Conservation (phyloP, 2,797 vertebrate species). For the Schizothorax lantsangensis region DNA sequence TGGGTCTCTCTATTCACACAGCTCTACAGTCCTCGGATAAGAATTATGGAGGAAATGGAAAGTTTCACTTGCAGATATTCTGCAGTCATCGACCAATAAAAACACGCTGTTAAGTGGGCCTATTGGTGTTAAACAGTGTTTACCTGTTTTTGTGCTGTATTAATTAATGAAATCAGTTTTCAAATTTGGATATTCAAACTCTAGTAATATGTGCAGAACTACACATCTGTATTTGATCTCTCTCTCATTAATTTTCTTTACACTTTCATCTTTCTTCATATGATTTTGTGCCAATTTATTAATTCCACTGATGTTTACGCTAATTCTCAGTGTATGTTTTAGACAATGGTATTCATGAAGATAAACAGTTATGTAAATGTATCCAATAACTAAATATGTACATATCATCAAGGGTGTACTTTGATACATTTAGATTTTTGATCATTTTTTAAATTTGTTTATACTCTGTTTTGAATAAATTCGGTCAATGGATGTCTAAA, state of each 20-base stretch:
- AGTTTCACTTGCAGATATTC: not conserved
- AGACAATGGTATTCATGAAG: not conserved
- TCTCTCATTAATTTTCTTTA: not conserved
- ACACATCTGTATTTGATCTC: not conserved
- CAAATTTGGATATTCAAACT: not conserved
- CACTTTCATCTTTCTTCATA: not conserved
- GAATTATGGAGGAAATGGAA: not conserved
- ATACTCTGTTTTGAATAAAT: conserved; percentile 29
- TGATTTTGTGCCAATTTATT: not conserved
- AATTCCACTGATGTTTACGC: not conserved
- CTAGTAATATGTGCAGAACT: not conserved
- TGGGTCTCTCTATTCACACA: not conserved
- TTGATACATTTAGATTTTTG: conserved; percentile 8
- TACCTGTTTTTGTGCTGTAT: not conserved
- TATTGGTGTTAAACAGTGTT: not conserved
- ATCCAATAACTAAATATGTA: not conserved
- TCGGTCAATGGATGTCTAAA: not conserved
- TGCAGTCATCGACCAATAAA: not conserved
- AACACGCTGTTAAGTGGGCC: not conserved
- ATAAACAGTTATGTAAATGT: not conserved
- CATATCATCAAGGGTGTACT: not conserved
- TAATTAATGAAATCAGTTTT: not conserved
- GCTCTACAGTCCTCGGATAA: not conserved
- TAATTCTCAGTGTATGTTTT: not conserved
- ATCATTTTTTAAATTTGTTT: conserved; percentile 10